These are phyloP conservation scores for Seira ritae DNA, from an alignment of 2,888 invertebrate species.

Conservation along the genomic window DNA sequence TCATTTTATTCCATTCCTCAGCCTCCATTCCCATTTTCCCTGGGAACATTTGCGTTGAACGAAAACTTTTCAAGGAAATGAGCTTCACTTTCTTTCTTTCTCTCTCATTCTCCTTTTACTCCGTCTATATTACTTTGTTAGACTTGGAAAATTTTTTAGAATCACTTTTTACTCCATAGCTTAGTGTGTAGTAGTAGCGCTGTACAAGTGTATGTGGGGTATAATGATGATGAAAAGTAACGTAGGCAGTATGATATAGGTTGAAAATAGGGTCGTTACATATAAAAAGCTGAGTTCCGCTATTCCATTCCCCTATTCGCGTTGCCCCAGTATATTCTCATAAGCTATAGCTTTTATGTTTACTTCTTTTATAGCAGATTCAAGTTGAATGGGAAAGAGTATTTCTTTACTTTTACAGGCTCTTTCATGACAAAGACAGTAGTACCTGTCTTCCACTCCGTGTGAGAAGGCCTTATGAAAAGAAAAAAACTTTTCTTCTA, in stretches of 20 bases:
- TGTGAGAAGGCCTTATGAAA: no score
- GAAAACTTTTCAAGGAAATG: slow-evolving; percentile 71
- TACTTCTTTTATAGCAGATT: slow-evolving; percentile 25
- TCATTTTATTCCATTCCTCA: slow-evolving; percentile 57
- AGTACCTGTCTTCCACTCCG: no score
- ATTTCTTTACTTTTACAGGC: no score
- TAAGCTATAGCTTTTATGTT: slow-evolving; percentile 43
- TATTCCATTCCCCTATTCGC: slow-evolving; percentile 16
- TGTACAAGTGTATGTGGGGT: slow-evolving; percentile 6
- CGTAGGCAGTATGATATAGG: slow-evolving; percentile 19
- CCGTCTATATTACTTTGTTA: slow-evolving; percentile 28
- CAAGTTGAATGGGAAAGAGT: slow-evolving; percentile 8
- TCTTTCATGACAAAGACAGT: no score
- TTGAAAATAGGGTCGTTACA: slow-evolving; percentile 38
- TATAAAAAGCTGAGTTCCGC: slow-evolving; percentile 43
- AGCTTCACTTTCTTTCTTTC: slow-evolving; percentile 71
- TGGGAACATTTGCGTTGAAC: slow-evolving; percentile 71
- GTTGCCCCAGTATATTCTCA: no score
- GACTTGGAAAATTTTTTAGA: slow-evolving; percentile 46
- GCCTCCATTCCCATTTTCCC: slow-evolving; percentile 69
- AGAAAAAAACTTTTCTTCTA: slow-evolving; percentile 7
- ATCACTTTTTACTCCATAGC: slow-evolving; percentile 34
- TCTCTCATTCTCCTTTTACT: slow-evolving; percentile 41
- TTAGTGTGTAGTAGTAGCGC: neutral
- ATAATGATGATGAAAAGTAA: slow-evolving; percentile 42